Conservation (phyloP, 2,888 invertebrate species). For the Cephalotes varians region DNA sequence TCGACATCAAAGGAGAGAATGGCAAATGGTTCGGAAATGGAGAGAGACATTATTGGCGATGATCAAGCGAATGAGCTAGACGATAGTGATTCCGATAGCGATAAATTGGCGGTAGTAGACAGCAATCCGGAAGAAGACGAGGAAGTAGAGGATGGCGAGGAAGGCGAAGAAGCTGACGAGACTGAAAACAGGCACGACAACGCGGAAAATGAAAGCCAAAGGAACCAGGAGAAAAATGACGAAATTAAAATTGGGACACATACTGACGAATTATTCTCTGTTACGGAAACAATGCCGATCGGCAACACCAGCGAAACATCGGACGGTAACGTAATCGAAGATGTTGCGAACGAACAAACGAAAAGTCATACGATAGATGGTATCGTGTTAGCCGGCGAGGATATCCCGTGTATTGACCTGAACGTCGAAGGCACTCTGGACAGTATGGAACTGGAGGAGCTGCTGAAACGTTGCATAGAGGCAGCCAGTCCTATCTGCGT, state of each 20-base stretch:
- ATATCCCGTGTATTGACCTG: constrained; percentile 90
- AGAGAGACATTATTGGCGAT: constrained; percentile 68
- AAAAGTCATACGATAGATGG: constrained; percentile 73
- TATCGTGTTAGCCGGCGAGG: constrained; percentile 88
- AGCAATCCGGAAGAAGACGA: constrained; percentile 73
- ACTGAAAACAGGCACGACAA: not conserved
- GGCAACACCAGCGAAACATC: not conserved
- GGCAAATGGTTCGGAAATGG: constrained; percentile 68
- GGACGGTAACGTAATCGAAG: constrained; percentile 33
- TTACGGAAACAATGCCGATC: not conserved
- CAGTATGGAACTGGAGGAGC: constrained; percentile 90
- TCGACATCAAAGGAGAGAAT: constrained; percentile 72
- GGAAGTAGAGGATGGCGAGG: constrained; percentile 52
- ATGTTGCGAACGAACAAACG: constrained; percentile 27
- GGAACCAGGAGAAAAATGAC: constrained; percentile 55
- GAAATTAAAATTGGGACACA: not conserved
- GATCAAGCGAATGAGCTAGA: constrained; percentile 73
- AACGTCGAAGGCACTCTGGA: constrained; percentile 92
- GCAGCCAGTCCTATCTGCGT: constrained; percentile 91
- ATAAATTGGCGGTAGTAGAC: constrained; percentile 79
- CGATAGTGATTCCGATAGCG: constrained; percentile 82
- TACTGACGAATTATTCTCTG: not conserved
- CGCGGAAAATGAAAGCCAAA: constrained; percentile 55
- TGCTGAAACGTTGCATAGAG: constrained; percentile 91
- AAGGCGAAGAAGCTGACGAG: constrained; percentile 49